Evolutionary conservation across 2,888 invertebrate genomes (phyloP).

Genomic region (Tetramorium bicarinatum): DNA sequence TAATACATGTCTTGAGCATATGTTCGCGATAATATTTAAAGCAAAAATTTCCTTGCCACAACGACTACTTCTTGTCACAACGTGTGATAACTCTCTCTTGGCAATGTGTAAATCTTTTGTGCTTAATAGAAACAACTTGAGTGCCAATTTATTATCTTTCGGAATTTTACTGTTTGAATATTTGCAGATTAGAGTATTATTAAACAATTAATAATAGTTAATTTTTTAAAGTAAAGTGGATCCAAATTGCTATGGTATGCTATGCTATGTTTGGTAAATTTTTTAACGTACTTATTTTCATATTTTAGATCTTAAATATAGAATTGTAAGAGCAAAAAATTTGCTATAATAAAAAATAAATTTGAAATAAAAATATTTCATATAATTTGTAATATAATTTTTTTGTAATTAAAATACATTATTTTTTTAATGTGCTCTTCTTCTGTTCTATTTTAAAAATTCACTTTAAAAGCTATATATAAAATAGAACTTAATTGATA

Average conservation of each 20-base stretch:
- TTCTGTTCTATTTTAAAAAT: neutral
- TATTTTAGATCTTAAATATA: neutral
- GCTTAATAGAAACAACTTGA: neutral
- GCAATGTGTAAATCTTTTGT: neutral
- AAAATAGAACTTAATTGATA: neutral
- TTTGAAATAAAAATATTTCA: neutral
- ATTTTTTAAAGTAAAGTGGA: neutral
- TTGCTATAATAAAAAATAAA: neutral
- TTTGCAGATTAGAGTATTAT: neutral
- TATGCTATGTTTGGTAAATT: neutral
- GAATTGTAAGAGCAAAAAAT: neutral
- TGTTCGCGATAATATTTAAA: constrained; percentile 34
- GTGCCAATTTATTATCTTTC: neutral
- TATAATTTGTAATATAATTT: neutral
- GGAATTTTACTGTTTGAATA: neutral
- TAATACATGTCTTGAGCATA: constrained; percentile 6
- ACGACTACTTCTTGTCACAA: neutral
- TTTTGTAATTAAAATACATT: neutral
- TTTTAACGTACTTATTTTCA: neutral
- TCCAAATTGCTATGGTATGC: neutral
- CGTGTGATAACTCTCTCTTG: neutral
- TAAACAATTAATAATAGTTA: neutral
- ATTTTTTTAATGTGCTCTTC: neutral
- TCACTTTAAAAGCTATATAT: neutral
- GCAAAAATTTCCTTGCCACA: neutral